A percentile compares a stretch with the other conserved stretches of the same genome.
phyloP scores from a whole-genome alignment of 2,888 invertebrate species.

The Catonia carolina region DNA sequence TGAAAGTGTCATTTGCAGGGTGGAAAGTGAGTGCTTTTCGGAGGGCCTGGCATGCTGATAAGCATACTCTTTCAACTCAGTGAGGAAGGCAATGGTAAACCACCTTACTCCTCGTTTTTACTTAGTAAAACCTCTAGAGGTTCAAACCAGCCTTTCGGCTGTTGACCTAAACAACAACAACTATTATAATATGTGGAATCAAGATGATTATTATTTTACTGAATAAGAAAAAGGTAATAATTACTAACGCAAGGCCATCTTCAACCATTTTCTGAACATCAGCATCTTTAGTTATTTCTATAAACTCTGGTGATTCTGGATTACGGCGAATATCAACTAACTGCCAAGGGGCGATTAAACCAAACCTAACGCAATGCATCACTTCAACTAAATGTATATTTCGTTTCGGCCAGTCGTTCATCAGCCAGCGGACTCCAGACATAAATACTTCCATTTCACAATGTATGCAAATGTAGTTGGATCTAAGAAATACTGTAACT shows the following conservation, averaged over 20 bases:
- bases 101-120: no score
- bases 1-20: no score
- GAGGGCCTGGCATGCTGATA: no score
- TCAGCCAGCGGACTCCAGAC: slow-evolving; percentile 73
- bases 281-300: slow-evolving; percentile 58
- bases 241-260: slow-evolving; percentile 67
- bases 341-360: slow-evolving; percentile 72
- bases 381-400: slow-evolving; percentile 52
- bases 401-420: slow-evolving; percentile 60
- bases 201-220: no score
- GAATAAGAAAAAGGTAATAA: background rate
- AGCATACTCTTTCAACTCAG: no score
- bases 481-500: slow-evolving; percentile 57
- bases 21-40: no score
- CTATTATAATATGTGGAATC: no score
- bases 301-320: slow-evolving; percentile 63
- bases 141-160: no score
- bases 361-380: slow-evolving; percentile 66
- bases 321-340: slow-evolving; percentile 69
- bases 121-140: no score
- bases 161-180: no score
- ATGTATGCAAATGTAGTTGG: slow-evolving; percentile 62
- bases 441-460: slow-evolving; percentile 70
- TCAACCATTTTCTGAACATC: slow-evolving; percentile 71
- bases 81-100: no score